Conservation (phyloP, 2,797 vertebrate genomes). For the Prionace glauca region DNA sequence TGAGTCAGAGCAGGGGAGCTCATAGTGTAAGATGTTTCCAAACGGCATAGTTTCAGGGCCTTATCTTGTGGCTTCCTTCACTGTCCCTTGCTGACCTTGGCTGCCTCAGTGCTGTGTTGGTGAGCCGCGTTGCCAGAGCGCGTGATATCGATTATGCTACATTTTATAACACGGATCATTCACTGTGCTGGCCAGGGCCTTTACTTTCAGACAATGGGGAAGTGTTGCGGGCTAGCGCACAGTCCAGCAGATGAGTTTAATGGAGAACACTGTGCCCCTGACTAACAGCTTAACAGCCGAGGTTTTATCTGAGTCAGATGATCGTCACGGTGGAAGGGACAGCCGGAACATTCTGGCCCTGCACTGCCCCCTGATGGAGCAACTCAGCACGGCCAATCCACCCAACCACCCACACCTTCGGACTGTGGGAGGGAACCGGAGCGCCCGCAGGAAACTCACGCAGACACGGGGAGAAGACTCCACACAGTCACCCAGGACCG, state of each 20-base stretch:
- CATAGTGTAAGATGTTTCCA: background rate
- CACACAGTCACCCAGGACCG: no score
- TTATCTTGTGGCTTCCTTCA: background rate
- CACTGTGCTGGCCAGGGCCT: background rate
- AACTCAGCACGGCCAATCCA: no score
- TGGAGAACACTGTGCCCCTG: background rate
- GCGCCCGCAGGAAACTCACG: no score
- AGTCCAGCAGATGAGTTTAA: background rate
- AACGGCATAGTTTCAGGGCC: background rate
- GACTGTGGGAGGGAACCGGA: no score
- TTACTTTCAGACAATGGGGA: background rate
- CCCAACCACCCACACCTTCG: no score
- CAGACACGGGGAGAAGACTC: no score
- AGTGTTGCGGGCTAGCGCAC: background rate
- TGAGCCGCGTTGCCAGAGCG: background rate
- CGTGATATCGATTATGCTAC: background rate
- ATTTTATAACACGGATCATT: background rate
- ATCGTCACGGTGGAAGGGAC: background rate
- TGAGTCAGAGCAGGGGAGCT: background rate
- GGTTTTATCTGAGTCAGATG: background rate
- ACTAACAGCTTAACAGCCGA: background rate
- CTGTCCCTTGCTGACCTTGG: background rate
- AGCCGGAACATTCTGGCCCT: background rate
- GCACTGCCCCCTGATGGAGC: background rate
- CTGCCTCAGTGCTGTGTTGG: no score